These are phyloP conservation scores for Drosophila chauvacae DNA, from an alignment of 1,140 invertebrate species.

Conservation along the genomic window DNA sequence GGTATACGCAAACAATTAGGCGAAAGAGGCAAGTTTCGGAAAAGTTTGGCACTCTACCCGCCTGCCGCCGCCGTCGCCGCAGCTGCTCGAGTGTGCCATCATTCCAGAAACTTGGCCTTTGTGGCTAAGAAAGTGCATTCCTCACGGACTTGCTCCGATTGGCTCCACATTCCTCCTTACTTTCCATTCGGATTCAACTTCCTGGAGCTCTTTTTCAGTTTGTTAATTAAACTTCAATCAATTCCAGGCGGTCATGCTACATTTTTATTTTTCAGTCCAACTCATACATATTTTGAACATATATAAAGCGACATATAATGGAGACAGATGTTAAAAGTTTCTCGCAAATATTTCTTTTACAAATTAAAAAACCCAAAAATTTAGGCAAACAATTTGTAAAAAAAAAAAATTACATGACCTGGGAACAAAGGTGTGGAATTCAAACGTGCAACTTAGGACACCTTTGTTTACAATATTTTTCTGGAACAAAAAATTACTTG, in stretches of 20 bases:
- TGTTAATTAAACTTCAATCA: constrained; percentile 1
- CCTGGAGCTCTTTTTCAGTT: neutral
- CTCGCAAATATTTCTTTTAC: neutral
- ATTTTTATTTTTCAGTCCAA: neutral
- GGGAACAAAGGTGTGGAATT: neutral
- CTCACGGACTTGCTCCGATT: constrained; percentile 3
- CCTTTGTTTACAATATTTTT: too few species aligned
- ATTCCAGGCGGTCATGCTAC: neutral
- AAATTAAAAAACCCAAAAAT: neutral
- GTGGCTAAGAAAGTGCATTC: constrained; percentile 6
- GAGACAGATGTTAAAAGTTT: neutral
- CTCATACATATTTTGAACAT: neutral
- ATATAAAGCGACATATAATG: neutral
- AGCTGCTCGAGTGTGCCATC: constrained; percentile 13
- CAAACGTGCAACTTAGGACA: neutral
- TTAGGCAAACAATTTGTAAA: neutral
- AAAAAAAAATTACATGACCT: neutral
- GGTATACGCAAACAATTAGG: constrained; percentile 54
- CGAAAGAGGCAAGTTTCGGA: constrained; percentile 32
- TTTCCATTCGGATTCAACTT: constrained; percentile 5
- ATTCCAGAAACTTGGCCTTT: constrained; percentile 29
- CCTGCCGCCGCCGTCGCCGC: too few species aligned
- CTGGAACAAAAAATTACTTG: neutral
- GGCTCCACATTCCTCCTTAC: neutral
- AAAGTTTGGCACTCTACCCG: constrained; percentile 15